Evolutionary conservation across 2,113 vertebrate genomes (phyloP).

Genomic region (Centropus unirufus): DNA sequence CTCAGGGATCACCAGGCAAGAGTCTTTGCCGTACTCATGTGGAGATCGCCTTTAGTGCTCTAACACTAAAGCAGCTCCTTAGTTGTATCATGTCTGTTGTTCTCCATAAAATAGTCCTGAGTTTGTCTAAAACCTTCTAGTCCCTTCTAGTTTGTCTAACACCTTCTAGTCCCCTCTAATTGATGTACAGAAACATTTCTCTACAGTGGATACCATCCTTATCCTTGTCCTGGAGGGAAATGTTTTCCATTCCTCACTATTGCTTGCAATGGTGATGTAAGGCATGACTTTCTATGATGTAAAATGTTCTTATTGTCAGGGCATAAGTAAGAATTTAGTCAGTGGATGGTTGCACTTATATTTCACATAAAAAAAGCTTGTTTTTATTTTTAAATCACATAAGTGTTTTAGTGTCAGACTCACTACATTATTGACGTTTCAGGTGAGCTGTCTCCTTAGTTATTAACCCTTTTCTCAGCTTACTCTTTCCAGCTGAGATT

Average conservation of each 20-base stretch:
- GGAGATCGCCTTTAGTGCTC: not conserved
- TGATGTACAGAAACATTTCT: not conserved
- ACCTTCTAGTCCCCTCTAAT: not conserved
- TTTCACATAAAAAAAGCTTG: not conserved
- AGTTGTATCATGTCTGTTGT: not conserved
- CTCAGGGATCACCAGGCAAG: not conserved
- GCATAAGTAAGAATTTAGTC: not conserved
- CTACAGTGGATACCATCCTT: not conserved
- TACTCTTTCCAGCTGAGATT: not conserved
- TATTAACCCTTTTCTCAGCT: not conserved
- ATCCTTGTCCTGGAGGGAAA: not conserved
- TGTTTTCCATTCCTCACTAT: not conserved
- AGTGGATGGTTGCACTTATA: not conserved
- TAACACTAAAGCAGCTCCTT: not conserved
- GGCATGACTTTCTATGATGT: not conserved
- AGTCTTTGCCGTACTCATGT: not conserved
- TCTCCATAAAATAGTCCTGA: not conserved
- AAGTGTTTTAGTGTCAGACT: not conserved
- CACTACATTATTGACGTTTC: not conserved
- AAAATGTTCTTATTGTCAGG: not conserved
- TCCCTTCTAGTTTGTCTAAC: not conserved
- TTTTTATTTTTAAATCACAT: not conserved
- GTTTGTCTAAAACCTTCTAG: not conserved
- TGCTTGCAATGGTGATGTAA: not conserved
- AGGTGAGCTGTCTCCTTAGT: not conserved